Evolutionary conservation across 1,140 invertebrate species (phyloP).

Genomic region (Drosophila busckii): DNA sequence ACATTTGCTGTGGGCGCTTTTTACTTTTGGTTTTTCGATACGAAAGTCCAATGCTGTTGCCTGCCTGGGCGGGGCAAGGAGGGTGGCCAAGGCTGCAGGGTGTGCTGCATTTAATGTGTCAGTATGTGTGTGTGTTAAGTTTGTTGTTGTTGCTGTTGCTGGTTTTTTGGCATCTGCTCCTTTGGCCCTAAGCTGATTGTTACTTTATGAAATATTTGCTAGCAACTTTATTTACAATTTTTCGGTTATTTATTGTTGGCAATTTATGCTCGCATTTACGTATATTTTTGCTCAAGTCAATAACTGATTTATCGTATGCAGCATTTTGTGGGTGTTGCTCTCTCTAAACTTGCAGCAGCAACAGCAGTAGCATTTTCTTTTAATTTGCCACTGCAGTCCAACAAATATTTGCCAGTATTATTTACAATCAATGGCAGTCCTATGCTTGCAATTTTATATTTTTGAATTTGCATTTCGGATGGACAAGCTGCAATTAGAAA

Average conservation of each 20-base stretch:
- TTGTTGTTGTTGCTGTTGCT: conserved; percentile 36
- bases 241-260: conserved; percentile 76
- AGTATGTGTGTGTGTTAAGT: conserved; percentile 52
- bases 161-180: conserved; percentile 72
- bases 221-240: conserved; percentile 77
- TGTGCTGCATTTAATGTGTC: conserved; percentile 45
- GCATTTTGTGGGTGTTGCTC: conserved; percentile 27
- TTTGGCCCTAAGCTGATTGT: conserved; percentile 70
- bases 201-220: conserved; percentile 74
- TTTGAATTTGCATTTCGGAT: conserved; percentile 23
- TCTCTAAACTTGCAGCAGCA: conserved; percentile 33
- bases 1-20: conserved; percentile 67
- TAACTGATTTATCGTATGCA: conserved; percentile 60
- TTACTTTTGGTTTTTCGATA: conserved; percentile 75
- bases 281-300: conserved; percentile 68
- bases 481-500: conserved; percentile 54
- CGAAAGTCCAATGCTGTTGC: too few species aligned
- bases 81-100: conserved; percentile 18
- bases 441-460: conserved; percentile 23
- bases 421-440: too few species aligned
- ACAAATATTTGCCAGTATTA: too few species aligned
- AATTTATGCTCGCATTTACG: conserved; percentile 70
- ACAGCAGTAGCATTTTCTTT: background rate
- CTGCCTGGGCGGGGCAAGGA: conserved; percentile 5
- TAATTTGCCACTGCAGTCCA: background rate